These are phyloP conservation scores for Eupithecia subumbrata DNA, from an alignment of 2,888 invertebrate species.

Conservation along the genomic window DNA sequence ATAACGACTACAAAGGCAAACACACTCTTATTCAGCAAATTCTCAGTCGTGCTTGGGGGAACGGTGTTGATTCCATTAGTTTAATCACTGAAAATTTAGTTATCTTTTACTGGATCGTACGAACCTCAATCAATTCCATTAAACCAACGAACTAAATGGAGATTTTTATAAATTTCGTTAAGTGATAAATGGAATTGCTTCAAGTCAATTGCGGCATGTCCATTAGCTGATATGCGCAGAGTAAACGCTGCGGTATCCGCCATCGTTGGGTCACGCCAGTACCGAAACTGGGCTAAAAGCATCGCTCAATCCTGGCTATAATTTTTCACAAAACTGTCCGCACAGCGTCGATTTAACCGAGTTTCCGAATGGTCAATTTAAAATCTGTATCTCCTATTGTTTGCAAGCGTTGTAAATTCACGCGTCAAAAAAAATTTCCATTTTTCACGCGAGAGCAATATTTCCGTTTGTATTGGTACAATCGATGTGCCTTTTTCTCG, in stretches of 20 bases:
- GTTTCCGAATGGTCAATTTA: slow-evolving; percentile 56
- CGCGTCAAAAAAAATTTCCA: slow-evolving; percentile 60
- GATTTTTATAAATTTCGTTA: slow-evolving; percentile 4
- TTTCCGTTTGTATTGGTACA: slow-evolving; percentile 73
- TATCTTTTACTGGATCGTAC: background rate
- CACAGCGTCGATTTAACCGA: slow-evolving; percentile 58
- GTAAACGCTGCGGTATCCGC: slow-evolving; percentile 61
- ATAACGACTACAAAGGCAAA: background rate
- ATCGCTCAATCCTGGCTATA: slow-evolving; percentile 60
- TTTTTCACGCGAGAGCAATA: slow-evolving; percentile 65
- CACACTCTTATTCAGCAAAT: background rate
- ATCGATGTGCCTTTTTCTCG: slow-evolving; percentile 66
- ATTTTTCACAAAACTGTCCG: slow-evolving; percentile 70
- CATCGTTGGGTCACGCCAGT: slow-evolving; percentile 61
- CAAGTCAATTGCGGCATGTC: slow-evolving; percentile 19
- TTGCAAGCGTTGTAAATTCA: slow-evolving; percentile 42
- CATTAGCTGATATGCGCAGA: slow-evolving; percentile 54
- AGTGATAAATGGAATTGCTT: slow-evolving; percentile 10
- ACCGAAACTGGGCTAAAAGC: slow-evolving; percentile 73
- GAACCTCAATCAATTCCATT: background rate
- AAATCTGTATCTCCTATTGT: slow-evolving; percentile 49
- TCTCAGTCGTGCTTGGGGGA: background rate
- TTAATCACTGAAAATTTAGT: background rate
- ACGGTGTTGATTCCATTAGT: background rate
- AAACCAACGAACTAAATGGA: background rate